phyloP scores from a whole-genome alignment of 2,888 invertebrate species.

The Philaethria dido region DNA sequence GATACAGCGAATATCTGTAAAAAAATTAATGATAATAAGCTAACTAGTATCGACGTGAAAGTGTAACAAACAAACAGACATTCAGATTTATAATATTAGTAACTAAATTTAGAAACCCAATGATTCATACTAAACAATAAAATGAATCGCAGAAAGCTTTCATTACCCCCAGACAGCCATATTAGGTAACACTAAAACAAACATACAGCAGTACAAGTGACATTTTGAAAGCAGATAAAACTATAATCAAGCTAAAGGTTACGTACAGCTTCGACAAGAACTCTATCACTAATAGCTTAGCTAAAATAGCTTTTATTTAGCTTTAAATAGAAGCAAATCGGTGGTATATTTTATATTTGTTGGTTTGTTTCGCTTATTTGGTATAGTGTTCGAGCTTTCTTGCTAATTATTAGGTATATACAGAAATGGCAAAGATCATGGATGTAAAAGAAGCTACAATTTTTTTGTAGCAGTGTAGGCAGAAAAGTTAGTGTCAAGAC shows the following conservation, averaged over 20 bases:
- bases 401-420: constrained; percentile 65
- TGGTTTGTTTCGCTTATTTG: constrained; percentile 58
- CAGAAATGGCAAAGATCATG: constrained; percentile 40
- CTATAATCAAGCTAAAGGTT: constrained; percentile 39
- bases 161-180: background rate
- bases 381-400: constrained; percentile 58
- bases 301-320: constrained; percentile 42
- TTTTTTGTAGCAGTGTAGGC: too few species aligned
- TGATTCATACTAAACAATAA: background rate
- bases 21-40: too few species aligned
- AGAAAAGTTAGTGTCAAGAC: too few species aligned
- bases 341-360: constrained; percentile 45
- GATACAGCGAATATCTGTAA: too few species aligned
- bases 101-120: background rate
- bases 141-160: background rate
- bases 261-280: constrained; percentile 3
- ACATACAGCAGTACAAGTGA: constrained; percentile 17
- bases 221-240: constrained; percentile 21
- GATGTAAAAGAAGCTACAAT: background rate
- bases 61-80: too few species aligned
- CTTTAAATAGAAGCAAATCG: constrained; percentile 40
- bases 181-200: constrained; percentile 7
- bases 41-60: too few species aligned
- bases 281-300: background rate
- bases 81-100: too few species aligned